Evolutionary conservation across 2,888 invertebrate species (phyloP).

Genomic region (Galeopsomyia nigrocyanea): DNA sequence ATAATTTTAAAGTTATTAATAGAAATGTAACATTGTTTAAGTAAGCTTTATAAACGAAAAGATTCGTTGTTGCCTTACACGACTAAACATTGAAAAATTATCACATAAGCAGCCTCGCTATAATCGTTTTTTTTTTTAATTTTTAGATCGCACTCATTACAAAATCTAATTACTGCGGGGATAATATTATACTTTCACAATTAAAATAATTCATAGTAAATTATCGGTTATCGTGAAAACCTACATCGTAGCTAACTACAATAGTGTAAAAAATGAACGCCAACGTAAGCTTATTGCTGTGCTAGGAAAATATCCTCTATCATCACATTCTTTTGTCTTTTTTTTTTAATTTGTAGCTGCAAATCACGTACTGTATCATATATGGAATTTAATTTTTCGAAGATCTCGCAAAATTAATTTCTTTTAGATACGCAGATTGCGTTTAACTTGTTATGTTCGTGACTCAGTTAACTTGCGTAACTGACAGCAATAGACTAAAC

Average conservation of each 20-base stretch:
- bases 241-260: constrained; percentile 2
- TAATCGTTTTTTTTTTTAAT: background rate
- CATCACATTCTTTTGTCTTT: constrained; percentile 4
- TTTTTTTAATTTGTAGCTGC: constrained; percentile 13
- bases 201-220: constrained; percentile 19
- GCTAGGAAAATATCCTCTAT: constrained; percentile 32
- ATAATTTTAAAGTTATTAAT: background rate
- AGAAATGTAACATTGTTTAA: background rate
- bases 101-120: constrained; percentile 25
- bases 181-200: constrained; percentile 12
- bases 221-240: constrained; percentile 4
- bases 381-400: constrained; percentile 4
- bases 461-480: constrained; percentile 5
- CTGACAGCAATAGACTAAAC: constrained; percentile 23
- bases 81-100: constrained; percentile 26
- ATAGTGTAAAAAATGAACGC: constrained; percentile 5
- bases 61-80: constrained; percentile 31
- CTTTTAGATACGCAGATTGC: background rate
- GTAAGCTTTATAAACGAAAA: background rate
- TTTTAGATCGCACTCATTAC: constrained; percentile 6
- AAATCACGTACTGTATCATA: background rate
- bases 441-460: background rate
- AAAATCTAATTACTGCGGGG: constrained; percentile 29
- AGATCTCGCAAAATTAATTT: background rate
- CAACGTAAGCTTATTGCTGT: constrained; percentile 24